These are phyloP conservation scores for Lepus townsendii DNA, from an alignment of 2,797 vertebrate genomes.

Conservation along the genomic window DNA sequence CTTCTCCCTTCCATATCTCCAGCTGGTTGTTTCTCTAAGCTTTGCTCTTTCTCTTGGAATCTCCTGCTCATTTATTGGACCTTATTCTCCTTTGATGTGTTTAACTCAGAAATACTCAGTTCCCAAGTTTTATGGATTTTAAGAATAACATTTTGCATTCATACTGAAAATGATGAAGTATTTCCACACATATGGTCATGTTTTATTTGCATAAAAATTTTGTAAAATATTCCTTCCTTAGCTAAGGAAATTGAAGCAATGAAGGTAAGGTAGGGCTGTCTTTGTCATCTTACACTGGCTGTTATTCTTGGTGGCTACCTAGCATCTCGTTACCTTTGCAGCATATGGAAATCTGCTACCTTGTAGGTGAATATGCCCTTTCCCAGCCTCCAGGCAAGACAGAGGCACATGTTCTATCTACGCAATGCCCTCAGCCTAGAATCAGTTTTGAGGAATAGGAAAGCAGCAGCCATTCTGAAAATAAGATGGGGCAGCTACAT, in stretches of 20 bases:
- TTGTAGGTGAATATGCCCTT: no score
- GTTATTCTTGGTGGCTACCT: neutral
- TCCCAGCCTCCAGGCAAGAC: neutral
- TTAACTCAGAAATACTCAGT: neutral
- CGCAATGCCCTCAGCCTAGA: neutral
- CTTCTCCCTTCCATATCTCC: no score
- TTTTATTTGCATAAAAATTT: neutral
- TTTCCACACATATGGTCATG: neutral
- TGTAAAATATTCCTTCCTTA: neutral
- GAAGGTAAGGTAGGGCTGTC: neutral
- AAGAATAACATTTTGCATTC: conserved; percentile 7
- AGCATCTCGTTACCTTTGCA: neutral
- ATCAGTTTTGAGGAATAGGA: neutral
- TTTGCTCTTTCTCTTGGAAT: neutral
- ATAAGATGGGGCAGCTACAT: neutral
- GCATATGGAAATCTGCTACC: neutral
- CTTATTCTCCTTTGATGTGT: neutral
- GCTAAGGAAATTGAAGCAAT: neutral
- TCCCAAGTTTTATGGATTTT: neutral
- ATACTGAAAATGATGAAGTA: neutral
- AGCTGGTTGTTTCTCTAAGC: neutral
- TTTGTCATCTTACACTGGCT: neutral
- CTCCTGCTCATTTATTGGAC: neutral
- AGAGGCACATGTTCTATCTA: neutral
- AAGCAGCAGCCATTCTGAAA: neutral